These are phyloP conservation scores for Babyrousa celebensis DNA, from an alignment of 2,797 vertebrate species.

Conservation along the genomic window DNA sequence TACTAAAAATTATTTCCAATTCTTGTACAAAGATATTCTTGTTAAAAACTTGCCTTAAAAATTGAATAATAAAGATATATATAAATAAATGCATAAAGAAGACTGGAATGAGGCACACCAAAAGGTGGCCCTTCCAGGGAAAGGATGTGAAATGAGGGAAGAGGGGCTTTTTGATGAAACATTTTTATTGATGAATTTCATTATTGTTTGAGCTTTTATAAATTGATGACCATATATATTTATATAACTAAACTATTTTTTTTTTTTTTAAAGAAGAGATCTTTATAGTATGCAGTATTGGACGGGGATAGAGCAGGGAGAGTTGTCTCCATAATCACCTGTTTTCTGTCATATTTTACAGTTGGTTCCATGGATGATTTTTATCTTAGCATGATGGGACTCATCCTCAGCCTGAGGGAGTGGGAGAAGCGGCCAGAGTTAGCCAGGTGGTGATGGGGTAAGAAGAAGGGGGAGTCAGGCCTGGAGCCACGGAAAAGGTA, in stretches of 20 bases:
- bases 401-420: neutral
- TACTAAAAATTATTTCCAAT: neutral
- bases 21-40: constrained; percentile 11
- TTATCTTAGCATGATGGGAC: neutral
- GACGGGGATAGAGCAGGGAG: neutral
- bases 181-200: neutral
- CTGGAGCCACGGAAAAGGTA: neutral
- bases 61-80: neutral
- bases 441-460: neutral
- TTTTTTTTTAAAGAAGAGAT: neutral
- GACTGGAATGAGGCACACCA: neutral
- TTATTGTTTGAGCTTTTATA: neutral
- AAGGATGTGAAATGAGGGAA: neutral
- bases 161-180: neutral
- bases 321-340: neutral
- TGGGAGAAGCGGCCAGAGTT: neutral
- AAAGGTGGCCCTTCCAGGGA: constrained; percentile 12
- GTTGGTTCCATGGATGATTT: neutral
- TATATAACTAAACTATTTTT: neutral
- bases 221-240: neutral
- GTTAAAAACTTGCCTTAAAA: neutral
- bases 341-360: neutral
- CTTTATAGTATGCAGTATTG: neutral
- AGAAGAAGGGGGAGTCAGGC: neutral
- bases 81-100: neutral